Evolutionary conservation across 2,888 invertebrate genomes (phyloP).

Genomic region (Lasioglossum zephyrum): DNA sequence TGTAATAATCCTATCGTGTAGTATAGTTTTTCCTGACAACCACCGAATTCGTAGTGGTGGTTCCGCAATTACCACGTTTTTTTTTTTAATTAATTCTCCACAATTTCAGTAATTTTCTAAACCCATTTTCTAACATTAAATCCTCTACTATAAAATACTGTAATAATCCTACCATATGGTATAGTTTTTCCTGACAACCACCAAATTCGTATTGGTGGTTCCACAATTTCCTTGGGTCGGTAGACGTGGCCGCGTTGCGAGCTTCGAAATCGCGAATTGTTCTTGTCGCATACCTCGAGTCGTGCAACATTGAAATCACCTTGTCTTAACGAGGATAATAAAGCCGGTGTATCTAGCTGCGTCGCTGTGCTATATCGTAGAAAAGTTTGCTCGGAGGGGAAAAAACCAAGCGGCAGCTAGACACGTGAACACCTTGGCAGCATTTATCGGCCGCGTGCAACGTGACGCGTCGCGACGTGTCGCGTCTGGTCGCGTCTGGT

Average conservation of each 20-base stretch:
- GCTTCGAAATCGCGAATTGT: constrained; percentile 20
- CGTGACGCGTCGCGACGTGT: constrained; percentile 20
- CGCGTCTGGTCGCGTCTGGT: neutral
- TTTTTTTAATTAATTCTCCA: too few species aligned
- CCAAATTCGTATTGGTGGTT: neutral
- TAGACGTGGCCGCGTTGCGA: neutral
- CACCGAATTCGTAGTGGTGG: neutral
- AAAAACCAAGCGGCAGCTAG: neutral
- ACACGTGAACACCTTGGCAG: constrained; percentile 36
- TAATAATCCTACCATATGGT: too few species aligned
- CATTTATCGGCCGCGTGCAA: constrained; percentile 41
- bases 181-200: too few species aligned
- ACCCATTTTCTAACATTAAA: too few species aligned
- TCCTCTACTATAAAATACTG: too few species aligned
- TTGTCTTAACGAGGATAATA: constrained; percentile 10
- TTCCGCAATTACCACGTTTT: too few species aligned
- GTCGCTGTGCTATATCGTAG: neutral
- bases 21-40: too few species aligned
- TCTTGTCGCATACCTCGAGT: neutral
- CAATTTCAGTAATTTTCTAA: too few species aligned
- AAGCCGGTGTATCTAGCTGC: neutral
- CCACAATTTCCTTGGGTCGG: constrained; percentile 6
- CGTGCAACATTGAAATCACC: constrained; percentile 13
- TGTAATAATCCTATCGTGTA: too few species aligned
- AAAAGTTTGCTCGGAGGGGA: neutral